These are phyloP conservation scores for Tortrix viridana DNA, from an alignment of 2,888 invertebrate genomes.

Conservation along the genomic window DNA sequence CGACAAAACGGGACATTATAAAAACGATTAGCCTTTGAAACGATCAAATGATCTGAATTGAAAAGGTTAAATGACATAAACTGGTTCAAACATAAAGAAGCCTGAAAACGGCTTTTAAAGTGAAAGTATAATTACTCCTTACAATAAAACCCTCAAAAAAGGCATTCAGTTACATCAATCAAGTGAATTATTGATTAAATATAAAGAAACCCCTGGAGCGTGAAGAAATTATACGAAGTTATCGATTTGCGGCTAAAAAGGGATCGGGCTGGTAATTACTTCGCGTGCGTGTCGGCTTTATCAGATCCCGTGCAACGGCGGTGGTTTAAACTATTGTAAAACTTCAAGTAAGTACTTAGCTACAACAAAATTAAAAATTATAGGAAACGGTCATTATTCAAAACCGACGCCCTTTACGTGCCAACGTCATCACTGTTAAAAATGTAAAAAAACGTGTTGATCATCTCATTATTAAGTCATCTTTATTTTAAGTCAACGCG, in stretches of 20 bases:
- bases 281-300: constrained; percentile 46
- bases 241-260: constrained; percentile 51
- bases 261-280: constrained; percentile 54
- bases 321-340: constrained; percentile 38
- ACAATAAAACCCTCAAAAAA: constrained; percentile 18
- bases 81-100: constrained; percentile 1
- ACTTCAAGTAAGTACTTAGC: constrained; percentile 4
- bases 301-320: constrained; percentile 29
- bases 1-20: too few relatives aligned
- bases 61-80: constrained; percentile 8
- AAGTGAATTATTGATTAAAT: constrained; percentile 22
- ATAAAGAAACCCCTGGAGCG: constrained; percentile 34
- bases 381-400: neutral
- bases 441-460: neutral
- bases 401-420: neutral
- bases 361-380: neutral
- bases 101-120: constrained; percentile 20
- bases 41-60: neutral
- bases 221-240: constrained; percentile 41
- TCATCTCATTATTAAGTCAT: neutral
- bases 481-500: neutral
- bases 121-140: constrained; percentile 21
- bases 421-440: neutral
- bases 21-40: too few relatives aligned
- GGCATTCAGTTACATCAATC: constrained; percentile 22